These are phyloP conservation scores for Elaphurus davidianus DNA, from an alignment of 2,113 vertebrate genomes.

Conservation along the genomic window DNA sequence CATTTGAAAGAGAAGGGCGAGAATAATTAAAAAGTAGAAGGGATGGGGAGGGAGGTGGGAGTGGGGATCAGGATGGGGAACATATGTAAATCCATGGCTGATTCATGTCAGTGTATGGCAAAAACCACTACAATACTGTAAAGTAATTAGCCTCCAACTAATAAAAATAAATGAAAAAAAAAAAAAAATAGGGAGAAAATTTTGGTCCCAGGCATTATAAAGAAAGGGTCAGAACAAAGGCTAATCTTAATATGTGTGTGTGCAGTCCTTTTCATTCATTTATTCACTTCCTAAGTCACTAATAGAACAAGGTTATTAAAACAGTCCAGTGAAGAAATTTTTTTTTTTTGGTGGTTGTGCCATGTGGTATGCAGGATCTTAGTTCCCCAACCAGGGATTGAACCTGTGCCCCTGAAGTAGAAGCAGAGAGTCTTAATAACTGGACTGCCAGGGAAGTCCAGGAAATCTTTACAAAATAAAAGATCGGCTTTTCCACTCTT, in stretches of 20 bases:
- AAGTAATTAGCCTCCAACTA: no score
- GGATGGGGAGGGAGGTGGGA: no score
- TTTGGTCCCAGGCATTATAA: background rate
- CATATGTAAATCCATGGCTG: no score
- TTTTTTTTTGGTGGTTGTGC: background rate
- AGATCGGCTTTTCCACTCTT: background rate
- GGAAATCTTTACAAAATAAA: conserved; percentile 21
- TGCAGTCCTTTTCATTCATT: conserved; percentile 10
- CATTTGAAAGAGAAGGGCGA: background rate
- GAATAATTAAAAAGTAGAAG: background rate
- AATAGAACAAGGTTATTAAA: conserved; percentile 9
- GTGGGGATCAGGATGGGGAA: no score
- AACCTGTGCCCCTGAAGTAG: background rate
- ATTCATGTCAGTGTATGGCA: no score
- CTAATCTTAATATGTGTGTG: background rate
- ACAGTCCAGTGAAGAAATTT: background rate
- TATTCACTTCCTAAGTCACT: background rate
- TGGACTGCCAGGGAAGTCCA: background rate
- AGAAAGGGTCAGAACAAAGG: conserved; percentile 22
- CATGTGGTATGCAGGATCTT: background rate
- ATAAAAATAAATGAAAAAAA: no score
- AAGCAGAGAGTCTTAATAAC: background rate
- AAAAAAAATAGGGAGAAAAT: background rate
- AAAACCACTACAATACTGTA: no score
- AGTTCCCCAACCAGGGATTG: background rate